Base-by-base conservation (phyloP, 2,797 vertebrate genomes). In the Sardinella longiceps region DNA sequence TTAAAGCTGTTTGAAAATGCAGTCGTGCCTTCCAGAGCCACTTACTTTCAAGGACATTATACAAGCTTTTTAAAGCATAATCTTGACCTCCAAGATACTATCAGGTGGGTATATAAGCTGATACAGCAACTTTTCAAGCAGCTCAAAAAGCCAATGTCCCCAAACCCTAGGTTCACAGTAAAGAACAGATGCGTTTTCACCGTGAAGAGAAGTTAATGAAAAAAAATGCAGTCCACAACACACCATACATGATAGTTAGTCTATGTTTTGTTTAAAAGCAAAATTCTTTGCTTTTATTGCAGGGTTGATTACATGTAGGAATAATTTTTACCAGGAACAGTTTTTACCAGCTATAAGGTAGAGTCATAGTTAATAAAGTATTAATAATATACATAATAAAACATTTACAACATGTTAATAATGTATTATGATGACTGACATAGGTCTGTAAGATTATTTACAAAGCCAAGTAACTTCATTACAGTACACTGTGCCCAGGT, bases 1-100 rank as follows among this genome's bases (percentile, higher is more conserved):
- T 74, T 33, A 33, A 74, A 39, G 66, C 66, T 37, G 33, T 74
- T 74, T 74, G 30, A 37, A 74, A 74, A 74, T 74, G 20, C 39
- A 74, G 30, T 33, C 15, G 1, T 74, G 33, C 30, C 66, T 18
- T 39, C 33, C 37, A 33, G 39, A 74, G 7, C 30, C 33, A 74
- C 39, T 74, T 39, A 74, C 66, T 74, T 74, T 33, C 66, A 74
- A 74, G 66, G 66, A 15, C 66, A 74, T 18, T 74, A 74, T 39
- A 37, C 14, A 15, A 39, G 15, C 66, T 39, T 74, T 39, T 70
- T 39, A 2, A 30, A 15, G 14, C 33, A 37, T 20, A 39, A 37
- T 74, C 66, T 74, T 74, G 15, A 74, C 66, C 30, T 74, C 33
- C 30, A 74, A 37, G 66, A 74, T 74, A 33, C 39, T 74, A 74